Base-by-base conservation (phyloP, 2,113 vertebrate species). In the Albula glossodonta region DNA sequence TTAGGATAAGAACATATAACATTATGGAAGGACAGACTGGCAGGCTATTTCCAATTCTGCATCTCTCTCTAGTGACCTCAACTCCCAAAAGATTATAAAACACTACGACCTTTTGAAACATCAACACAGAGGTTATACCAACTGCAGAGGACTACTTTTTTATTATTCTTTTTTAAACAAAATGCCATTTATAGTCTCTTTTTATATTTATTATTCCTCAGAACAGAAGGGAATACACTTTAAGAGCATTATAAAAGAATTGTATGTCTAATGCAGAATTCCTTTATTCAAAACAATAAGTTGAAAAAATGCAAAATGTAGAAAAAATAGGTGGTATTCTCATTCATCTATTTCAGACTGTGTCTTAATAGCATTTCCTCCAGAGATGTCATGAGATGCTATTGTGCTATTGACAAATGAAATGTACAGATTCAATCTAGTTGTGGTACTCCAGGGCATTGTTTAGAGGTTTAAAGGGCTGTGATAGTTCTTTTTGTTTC, bases 321-420 rank as follows among this genome's bases (percentile, higher is more conserved):
- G 19, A 19, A 52, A n/a, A 78, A 78, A 80, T 7, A 57, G 31
- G 80, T 81, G 49, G 50, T 48, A n/a, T 15, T 88, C 81, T 70
- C 51, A 88, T 81, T 84, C 80, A 88, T 86, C 87, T 81, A 52
- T 17, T 19, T 51, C 53, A 56, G 60, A 17, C 77, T 86, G 85
- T 81, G 25, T 52, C 51, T 83, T 31, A 41, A 41, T 41, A 19
- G 48, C 5, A 5, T 22, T 82, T 60, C 80, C 84, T 56, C 48
- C 51, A 52, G 82, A 86, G 84, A 81, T 83, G 84, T 81, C 88
- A 82, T 31, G 70, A 74, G 13, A 70, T 11, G 51, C 51, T 9
- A 70, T 86, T 86, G 66, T 74, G n/a, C 82, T 81, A 78, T 57
- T 86, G 79, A 86, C 86, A 84, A 81, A 87, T 89, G 25, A 89